Conservation (phyloP, 2,113 vertebrate genomes). For the Neodontobutis hainanensis region DNA sequence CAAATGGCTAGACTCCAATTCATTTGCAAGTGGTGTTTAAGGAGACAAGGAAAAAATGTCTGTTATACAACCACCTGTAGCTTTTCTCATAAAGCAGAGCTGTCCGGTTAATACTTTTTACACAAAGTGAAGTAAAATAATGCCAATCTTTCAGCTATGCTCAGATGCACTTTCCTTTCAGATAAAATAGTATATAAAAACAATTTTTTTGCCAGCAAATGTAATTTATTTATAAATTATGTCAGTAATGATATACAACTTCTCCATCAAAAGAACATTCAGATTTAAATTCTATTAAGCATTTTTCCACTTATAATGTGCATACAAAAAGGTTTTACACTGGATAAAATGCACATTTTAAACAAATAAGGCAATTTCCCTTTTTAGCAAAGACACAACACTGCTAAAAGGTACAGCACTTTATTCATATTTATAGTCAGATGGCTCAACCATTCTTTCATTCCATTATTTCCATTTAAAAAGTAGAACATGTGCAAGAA, state of each 20-base stretch:
- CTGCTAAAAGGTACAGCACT: neutral
- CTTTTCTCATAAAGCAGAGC: no score
- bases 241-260: neutral
- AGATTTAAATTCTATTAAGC: neutral
- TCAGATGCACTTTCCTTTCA: no score
- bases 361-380: neutral
- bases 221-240: slow-evolving; percentile 5
- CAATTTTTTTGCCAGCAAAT: neutral
- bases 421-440: neutral
- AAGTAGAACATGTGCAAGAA: no score
- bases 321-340: neutral
- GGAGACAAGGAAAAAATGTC: no score
- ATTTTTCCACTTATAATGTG: neutral
- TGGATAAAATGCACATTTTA: neutral
- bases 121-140: no score
- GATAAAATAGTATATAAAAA: neutral
- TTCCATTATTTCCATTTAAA: no score
- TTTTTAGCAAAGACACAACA: neutral
- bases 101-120: no score
- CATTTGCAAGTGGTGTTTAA: no score
- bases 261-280: neutral
- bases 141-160: no score
- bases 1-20: no score
- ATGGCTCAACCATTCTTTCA: neutral
- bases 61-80: no score